Conservation (phyloP, 1,140 invertebrate genomes). For the Drosophila pseudoobscura region DNA sequence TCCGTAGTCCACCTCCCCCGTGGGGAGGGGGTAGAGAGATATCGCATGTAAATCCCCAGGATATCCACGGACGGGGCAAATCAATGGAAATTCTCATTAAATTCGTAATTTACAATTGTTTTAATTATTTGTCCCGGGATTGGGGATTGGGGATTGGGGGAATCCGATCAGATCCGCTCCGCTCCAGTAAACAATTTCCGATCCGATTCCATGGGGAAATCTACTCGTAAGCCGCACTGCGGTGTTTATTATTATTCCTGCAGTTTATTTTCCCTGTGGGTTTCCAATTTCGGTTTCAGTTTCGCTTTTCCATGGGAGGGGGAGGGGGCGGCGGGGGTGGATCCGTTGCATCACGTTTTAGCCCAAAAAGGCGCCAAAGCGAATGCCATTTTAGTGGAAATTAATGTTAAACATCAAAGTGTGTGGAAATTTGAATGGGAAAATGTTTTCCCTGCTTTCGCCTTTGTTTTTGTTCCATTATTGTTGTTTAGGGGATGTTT, state of each 20-base stretch:
- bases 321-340: too few relatives aligned
- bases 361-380: slow-evolving; percentile 21
- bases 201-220: slow-evolving; percentile 25
- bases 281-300: slow-evolving; percentile 11
- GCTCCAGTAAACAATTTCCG: slow-evolving; percentile 7
- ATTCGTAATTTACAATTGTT: slow-evolving; percentile 45
- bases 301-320: background rate
- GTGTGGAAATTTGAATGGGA: slow-evolving; percentile 60
- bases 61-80: slow-evolving; percentile 1
- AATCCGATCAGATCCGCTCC: too few relatives aligned
- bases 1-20: too few relatives aligned
- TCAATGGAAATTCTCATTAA: slow-evolving; percentile 33
- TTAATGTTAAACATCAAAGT: slow-evolving; percentile 56
- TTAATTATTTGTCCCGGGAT: slow-evolving; percentile 27
- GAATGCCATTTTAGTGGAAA: slow-evolving; percentile 65
- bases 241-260: slow-evolving; percentile 1
- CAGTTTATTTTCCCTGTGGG: slow-evolving; percentile 1
- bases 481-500: slow-evolving; percentile 6
- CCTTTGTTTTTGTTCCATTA: background rate
- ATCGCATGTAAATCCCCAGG: slow-evolving; percentile 9
- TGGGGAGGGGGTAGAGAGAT: background rate
- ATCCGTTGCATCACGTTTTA: slow-evolving; percentile 19
- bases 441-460: slow-evolving; percentile 14
- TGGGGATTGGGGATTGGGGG: background rate
- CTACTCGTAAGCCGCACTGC: background rate